Evolutionary conservation across 2,888 invertebrate genomes (phyloP), one percentile per base, ranked within the genome.

Genomic region (Scaeva pyrastri): DNA sequence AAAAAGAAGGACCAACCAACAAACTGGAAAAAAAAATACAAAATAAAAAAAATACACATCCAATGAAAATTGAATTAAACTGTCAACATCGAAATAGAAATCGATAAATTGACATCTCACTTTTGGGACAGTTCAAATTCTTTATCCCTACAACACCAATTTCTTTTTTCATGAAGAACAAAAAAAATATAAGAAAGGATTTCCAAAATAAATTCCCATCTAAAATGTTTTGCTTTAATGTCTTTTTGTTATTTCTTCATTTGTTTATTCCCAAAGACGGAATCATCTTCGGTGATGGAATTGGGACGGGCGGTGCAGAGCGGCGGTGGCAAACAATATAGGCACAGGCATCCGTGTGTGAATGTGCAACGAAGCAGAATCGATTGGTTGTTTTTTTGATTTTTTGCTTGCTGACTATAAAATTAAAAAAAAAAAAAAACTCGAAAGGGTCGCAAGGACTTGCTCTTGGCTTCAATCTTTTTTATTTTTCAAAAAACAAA

Each of bases 41-140:
- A 7, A 26, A 26, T 23, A 58, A 39, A 3, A 26, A 26, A 43
- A 73, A 45, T n/a, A n/a, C 19, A 78, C 56, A 79, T 66, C 45
- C 66, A 19, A 76, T 76, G 79, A 80, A 79, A 84, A 84, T 84
- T 84, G 72, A 84, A 84, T 84, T 79, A 84, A 84, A 75, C 36
- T 84, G 84, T 75, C 84, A 84, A 66, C 79, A 75, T 58, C 36
- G 11, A 79, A 79, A 71, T 66, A 26, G 71, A 58, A 84, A 84
- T 79, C 84, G 79, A 84, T 84, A 84, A 84, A 84, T 84, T 79
- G 84, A 76, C 79, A 76, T 66, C 60, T 66, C 55, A 58, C 60
- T 72, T 31, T n/a, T 43, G 26, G 55, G 71, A 75, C 72, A 75
- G 36, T 75, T 66, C 64, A 26, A 23, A 4, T 31, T 31, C 31